Evolutionary conservation across 2,888 invertebrate species (phyloP).

Genomic region (Ophion costatus): DNA sequence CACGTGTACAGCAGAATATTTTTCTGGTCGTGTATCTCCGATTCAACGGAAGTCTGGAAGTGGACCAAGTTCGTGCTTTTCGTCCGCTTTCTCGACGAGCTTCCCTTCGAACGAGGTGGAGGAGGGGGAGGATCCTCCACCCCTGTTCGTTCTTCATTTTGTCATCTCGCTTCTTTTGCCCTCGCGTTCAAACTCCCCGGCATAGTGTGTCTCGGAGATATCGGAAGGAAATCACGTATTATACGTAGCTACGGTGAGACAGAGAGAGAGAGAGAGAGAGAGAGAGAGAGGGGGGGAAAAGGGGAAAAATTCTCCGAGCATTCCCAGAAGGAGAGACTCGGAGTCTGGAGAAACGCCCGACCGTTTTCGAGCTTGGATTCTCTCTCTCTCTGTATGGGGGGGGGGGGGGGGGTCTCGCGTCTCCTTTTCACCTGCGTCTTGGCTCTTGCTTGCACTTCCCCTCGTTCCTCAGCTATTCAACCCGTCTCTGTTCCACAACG

Average conservation of each 20-base stretch:
- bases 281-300: too few species aligned
- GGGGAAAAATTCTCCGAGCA: slow-evolving; percentile 49
- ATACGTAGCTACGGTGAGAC: slow-evolving; percentile 33
- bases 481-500: slow-evolving; percentile 8
- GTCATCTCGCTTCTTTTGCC: slow-evolving; percentile 23
- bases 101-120: neutral
- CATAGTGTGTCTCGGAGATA: slow-evolving; percentile 50
- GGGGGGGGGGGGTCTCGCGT: too few species aligned
- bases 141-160: slow-evolving; percentile 21
- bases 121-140: too few species aligned
- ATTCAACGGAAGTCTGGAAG: slow-evolving; percentile 29
- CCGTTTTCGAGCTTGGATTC: slow-evolving; percentile 49
- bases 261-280: too few species aligned
- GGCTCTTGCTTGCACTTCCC: neutral
- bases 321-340: slow-evolving; percentile 53
- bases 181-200: slow-evolving; percentile 3
- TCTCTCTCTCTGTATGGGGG: too few species aligned
- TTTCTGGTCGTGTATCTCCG: neutral
- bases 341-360: slow-evolving; percentile 52
- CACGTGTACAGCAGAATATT: neutral
- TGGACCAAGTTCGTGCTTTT: slow-evolving; percentile 46
- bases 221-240: slow-evolving; percentile 65
- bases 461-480: neutral
- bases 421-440: neutral
- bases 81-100: slow-evolving; percentile 4